A percentile compares a stretch with the other conserved stretches of the same genome.
Evolutionary conservation across 2,888 invertebrate species (phyloP).

Genomic region (Tricholauxania praeusta): DNA sequence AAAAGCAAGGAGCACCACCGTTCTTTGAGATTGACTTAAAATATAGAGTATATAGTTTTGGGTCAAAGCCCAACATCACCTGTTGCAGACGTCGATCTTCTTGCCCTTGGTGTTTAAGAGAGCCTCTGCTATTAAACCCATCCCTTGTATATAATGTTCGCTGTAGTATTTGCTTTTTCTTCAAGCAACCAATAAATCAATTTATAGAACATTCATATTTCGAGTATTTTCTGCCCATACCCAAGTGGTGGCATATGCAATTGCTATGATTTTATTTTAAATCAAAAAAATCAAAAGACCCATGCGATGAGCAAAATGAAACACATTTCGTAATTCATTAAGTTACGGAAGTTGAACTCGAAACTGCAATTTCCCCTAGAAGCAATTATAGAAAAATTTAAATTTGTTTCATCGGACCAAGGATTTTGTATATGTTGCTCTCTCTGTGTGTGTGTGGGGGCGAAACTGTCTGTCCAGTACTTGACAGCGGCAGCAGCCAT

Average conservation of each 20-base stretch:
- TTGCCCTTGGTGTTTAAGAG: no score
- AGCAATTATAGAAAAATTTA: conserved; percentile 67
- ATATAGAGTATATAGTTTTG: no score
- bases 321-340: conserved; percentile 69
- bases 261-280: not conserved
- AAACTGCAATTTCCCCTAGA: conserved; percentile 69
- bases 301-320: conserved; percentile 49
- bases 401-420: conserved; percentile 57
- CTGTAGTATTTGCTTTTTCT: no score
- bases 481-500: conserved; percentile 54
- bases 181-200: no score
- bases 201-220: not conserved
- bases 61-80: no score
- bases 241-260: not conserved
- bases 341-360: conserved; percentile 69
- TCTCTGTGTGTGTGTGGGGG: conserved; percentile 35
- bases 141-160: no score
- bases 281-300: conserved; percentile 10
- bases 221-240: not conserved
- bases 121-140: no score
- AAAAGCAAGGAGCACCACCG: no score
- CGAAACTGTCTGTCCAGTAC: conserved; percentile 46
- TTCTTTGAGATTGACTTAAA: no score
- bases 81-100: no score
- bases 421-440: conserved; percentile 49